Evolutionary conservation across 2,113 vertebrate species (phyloP), one percentile per base, ranked within the genome.

Genomic region (Chaetorhynchus papuensis): DNA sequence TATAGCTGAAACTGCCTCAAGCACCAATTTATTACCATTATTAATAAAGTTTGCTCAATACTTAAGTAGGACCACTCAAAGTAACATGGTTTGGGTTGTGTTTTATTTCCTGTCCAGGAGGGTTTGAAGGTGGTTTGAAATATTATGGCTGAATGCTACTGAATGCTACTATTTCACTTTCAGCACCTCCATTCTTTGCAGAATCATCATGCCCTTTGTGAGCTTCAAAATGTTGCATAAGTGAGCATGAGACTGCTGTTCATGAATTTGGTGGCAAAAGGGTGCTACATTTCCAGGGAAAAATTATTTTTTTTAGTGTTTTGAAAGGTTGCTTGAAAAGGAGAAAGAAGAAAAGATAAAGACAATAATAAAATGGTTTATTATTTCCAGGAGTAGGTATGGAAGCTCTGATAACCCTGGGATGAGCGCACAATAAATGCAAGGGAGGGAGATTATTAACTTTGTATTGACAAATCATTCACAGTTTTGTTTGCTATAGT

Each of bases 41-140:
- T 96, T 91, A 97, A 97, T 83, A 97, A 97, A 96, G 44, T 96
- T 94, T 94, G 85, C 95, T 96, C 92, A 92, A 90, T 89, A 95
- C 90, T 96, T 92, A 92, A 96, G 96, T 96, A 98, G 97, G 98
- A 97, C 97, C 98, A 98, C 97, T 97, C 98, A 98, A 98, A 98
- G 97, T 91, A 92, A 89, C 76, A 94, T 83, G 35, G 6, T 63
- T 50, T 91, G 47, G 11, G 21, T 65, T 90, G 33, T 18, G 7
- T 72, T 83, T 90, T 70, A 68, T 60, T 83, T 87, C 60, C 53
- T 71, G n/a, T 80, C 47, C 79, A 79, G 71, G 31, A 87, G 21
- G 28, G 6, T 44, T 85, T 88, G 75, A 79, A 77, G 37, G 50
- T 79, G 35, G 23, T 66, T 96, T 92, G 63, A 92, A 93, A 89